Evolutionary conservation across 2,113 vertebrate genomes (phyloP), one percentile per base, ranked within the genome.

Genomic region (Gadus macrocephalus): DNA sequence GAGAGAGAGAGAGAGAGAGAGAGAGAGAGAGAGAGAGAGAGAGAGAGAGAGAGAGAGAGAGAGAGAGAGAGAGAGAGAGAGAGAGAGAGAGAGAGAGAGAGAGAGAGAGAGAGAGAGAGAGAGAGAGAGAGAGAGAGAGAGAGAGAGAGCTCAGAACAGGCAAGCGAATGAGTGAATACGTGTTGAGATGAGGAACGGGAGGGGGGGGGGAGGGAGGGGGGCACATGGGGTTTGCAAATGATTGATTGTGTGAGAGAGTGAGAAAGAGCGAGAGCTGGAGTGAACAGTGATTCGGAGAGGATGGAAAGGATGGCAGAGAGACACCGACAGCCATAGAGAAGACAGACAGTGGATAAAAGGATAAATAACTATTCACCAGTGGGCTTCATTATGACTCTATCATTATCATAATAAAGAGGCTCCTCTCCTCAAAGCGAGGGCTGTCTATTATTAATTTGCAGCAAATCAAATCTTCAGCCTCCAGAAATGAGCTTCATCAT

Each of bases 351-450:
- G 15, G 59, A 31, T 17, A 7, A 5, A 74, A 71, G 72, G 49
- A 17, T 16, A 64, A 69, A 76, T 72, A 20, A 76, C 64, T 70
- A 79, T 76, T 72, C 85, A 82, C 84, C 72, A 74, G 76, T 55
- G 53, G 67, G 66, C 71, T 87, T 82, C 42, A 77, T 86, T 85
- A 73, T 22, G 62, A 65, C 68, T 65, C 70, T 8, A 62, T 77
- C 77, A 83, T 77, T 66, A 77, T 72, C 61, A 62, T 64, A 61
- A 76, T 77, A 77, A 87, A 83, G 68, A 80, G 67, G 77, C 68
- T 79, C 72, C 55, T 81, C 78, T 74, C 73, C 74, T 77, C 62
- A 15, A 53, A 81, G 72, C 66, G 55, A 66, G 25, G 69, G 53
- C 69, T 62, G 73, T 68, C 64, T 59, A 76, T 68, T 38, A 71